Base-by-base conservation (phyloP, 1,140 invertebrate species). In the Armadillidium nasatum region DNA sequence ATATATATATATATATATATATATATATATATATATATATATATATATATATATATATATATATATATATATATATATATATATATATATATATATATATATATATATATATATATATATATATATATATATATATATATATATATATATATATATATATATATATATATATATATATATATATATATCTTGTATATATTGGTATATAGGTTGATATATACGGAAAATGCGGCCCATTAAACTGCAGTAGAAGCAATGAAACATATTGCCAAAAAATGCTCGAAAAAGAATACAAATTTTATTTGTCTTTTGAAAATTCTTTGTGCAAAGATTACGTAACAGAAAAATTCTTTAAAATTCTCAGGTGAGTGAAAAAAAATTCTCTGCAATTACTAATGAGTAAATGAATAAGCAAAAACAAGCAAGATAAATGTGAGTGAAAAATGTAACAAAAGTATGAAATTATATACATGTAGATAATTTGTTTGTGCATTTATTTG, bases 171-270 rank as follows among this genome's bases (percentile, higher is more conserved):
- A 45, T 13, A 7, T 43, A 45, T 74, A 80, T 45, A 72, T 81
- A 15, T 87, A 85, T 77, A 87, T 86, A 0, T 72, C 81, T 46
- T 82, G 87, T 77, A 80, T 89, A 4, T 69, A 83, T 13, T 84
- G 85, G 71, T 83, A 84, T 74, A 85, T 89, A 81, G 19, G 86
- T 89, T 15, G 87, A 89, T 79, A 85, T 88, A 44, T 89, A 86
- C 79, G 88, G 88, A 10, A 78, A 76, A 10, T 89, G 88, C 82
- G 84, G 84, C 10, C 46, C 45, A 0, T 70, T 81, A 0, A 78
- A 67, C 9, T 83, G 82, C 44, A 6, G 21, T 0, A 10, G 83
- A 33, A 75, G 69, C 10, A 72, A 81, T 11, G 11, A 75, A 0
- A 44, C 67, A 7, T 73, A 83, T 21, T 85, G 84, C 66, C 82